Evolutionary conservation across 2,797 vertebrate species (phyloP), one percentile per base, ranked within the genome.

Genomic region (Gadopsis marmoratus): DNA sequence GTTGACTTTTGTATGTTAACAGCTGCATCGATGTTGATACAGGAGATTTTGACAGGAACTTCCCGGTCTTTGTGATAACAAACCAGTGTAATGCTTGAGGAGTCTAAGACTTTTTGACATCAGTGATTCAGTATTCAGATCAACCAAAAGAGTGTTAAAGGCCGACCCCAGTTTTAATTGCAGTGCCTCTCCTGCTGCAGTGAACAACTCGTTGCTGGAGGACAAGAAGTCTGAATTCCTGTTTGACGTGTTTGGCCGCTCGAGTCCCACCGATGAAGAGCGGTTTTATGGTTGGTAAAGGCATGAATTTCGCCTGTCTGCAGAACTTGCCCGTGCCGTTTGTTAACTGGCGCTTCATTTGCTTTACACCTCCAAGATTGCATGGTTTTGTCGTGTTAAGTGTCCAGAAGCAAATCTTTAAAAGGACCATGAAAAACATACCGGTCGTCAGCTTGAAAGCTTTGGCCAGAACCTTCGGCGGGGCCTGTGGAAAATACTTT

Each of bases 151-250:
- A 29, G 66, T n/a, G 7, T n/a, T 45, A 11, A 19, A 53, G 7
- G 10, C 14, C 33, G 35, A 56, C 4, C 12, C 59, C 19, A 51
- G 29, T 78, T 79, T 86, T 84, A 84, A 87, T 72, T 12, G 23
- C 33, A 31, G 45, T 76, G 19, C 78, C 74, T 88, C 73, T 63
- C 74, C 79, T 59, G 47, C 79, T 80, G 56, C 81, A 91, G 87
- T 82, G 33, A 92, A 91, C 86, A 90, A 90, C 86, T 90, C 88
- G 7, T 58, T 89, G 60, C 74, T 60, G 82, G 86, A 88, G 54
- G 81, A 89, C 31, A 71, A 77, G 68, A 88, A 81, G 66, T 60
- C 82, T 45, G 71, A 84, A 16, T 35, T 76, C 76, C 76, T 26
- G 26, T 26, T 69, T 23, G 76, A 64, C 5, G 81, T 76, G 53